phyloP scores from a whole-genome alignment of 53 echinoderm and acorn worm species.

The Hippasteria phrygiana region DNA sequence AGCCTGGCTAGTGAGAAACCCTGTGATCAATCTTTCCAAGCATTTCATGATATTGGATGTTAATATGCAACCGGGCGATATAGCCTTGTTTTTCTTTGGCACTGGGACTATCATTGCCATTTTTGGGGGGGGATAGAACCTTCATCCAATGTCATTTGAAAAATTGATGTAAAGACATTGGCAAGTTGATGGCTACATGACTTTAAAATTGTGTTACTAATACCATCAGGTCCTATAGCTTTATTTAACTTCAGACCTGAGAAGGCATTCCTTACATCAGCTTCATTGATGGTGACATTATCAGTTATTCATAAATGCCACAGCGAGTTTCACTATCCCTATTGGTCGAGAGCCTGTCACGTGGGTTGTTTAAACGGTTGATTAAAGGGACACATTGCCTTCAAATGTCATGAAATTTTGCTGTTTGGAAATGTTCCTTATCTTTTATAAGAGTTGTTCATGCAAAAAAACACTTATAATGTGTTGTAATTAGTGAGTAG shows the following conservation, averaged over 20 bases:
- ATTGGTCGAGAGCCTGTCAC: no score
- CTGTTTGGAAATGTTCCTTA: no score
- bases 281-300: neutral
- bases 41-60: conserved; percentile 5
- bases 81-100: conserved; percentile 3
- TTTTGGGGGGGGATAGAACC: conserved; percentile 12
- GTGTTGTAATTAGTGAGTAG: no score
- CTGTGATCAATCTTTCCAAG: neutral
- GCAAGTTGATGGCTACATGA: conserved; percentile 36
- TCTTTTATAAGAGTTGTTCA: no score
- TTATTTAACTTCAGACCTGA: conserved; percentile 28
- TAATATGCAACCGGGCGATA: conserved; percentile 17
- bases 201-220: conserved; percentile 30
- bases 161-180: neutral
- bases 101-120: conserved; percentile 31
- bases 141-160: conserved; percentile 39
- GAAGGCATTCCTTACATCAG: conserved; percentile 22
- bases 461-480: no score
- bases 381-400: no score
- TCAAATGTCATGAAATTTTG: no score
- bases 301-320: neutral
- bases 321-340: neutral
- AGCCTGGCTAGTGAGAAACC: neutral
- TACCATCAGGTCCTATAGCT: conserved; percentile 14
- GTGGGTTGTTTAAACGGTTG: no score